Conservation (phyloP, 2,113 vertebrate species). For the Rhadina sibilatrix region DNA sequence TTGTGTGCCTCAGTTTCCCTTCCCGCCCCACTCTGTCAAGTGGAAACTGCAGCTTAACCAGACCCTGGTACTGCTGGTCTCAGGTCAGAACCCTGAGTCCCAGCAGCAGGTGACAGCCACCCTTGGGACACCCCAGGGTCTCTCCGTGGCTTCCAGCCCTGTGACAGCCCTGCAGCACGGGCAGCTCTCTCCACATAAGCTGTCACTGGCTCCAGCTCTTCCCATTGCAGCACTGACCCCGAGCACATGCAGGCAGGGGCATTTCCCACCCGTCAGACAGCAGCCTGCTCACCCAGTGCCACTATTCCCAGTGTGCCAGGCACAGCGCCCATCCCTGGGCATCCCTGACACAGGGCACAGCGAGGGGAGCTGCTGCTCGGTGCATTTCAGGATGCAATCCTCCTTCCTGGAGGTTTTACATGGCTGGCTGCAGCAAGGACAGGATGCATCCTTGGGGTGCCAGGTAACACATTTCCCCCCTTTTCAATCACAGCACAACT, state of each 20-base stretch:
- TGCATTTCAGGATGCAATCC: not conserved
- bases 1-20: not conserved
- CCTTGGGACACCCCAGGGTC: fast-evolving
- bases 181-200: not conserved
- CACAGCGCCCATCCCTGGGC: not conserved
- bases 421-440: not conserved
- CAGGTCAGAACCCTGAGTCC: not conserved
- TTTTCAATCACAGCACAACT: not conserved
- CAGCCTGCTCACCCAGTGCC: not conserved
- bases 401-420: not conserved
- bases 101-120: not conserved
- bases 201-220: not conserved
- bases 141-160: not conserved
- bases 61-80: not conserved
- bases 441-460: not conserved
- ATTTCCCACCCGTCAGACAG: not conserved
- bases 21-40: not conserved
- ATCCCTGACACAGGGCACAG: not conserved
- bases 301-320: fast-evolving
- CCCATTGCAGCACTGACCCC: not conserved
- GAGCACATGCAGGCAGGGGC: not conserved
- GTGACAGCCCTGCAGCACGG: not conserved
- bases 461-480: not conserved
- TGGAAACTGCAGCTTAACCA: not conserved
- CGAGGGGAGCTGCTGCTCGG: not conserved